These are phyloP conservation scores for Pseudorectes ferrugineus DNA, from an alignment of 2,113 vertebrate genomes.

Conservation along the genomic window DNA sequence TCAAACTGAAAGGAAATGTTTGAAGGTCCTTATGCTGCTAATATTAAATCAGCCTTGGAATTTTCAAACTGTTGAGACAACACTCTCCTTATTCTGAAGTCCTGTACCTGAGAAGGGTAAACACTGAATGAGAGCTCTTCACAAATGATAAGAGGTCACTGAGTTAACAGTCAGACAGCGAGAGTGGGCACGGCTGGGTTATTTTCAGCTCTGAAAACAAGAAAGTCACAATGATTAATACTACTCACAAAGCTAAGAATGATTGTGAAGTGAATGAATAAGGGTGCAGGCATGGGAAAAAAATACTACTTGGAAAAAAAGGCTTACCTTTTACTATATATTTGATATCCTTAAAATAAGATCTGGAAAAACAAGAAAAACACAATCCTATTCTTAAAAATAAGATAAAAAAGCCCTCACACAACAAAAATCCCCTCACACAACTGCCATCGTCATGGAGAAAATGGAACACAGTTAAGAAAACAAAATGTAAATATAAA, in stretches of 20 bases:
- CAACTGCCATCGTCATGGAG: neutral
- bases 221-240: neutral
- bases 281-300: neutral
- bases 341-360: neutral
- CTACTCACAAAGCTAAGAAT: neutral
- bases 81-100: neutral
- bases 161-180: neutral
- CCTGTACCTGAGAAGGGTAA: neutral
- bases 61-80: neutral
- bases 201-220: neutral
- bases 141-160: neutral
- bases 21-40: neutral
- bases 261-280: neutral
- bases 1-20: neutral
- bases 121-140: neutral
- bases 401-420: neutral
- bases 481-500: neutral
- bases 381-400: neutral
- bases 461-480: neutral
- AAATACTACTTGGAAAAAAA: neutral
- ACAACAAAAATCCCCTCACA: fast-evolving
- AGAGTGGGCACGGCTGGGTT: neutral
- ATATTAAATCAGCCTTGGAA: neutral
- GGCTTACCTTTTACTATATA: neutral
- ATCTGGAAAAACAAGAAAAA: neutral